phyloP scores from a whole-genome alignment of 1,140 invertebrate species.

The Penaeus chinensis region DNA sequence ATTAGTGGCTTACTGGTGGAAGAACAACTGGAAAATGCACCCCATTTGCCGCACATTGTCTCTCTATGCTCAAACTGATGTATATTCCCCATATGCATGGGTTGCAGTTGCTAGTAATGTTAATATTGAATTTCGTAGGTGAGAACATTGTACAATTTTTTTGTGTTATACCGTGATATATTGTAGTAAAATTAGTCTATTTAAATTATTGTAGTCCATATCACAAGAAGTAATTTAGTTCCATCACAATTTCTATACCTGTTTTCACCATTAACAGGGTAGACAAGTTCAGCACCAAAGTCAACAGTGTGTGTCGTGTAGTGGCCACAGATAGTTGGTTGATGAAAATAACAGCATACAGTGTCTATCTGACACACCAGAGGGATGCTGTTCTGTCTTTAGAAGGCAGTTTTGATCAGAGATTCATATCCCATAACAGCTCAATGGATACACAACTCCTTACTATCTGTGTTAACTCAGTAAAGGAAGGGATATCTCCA shows the following conservation, averaged over 20 bases:
- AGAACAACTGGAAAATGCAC: conserved; percentile 78
- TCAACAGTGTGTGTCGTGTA: conserved; percentile 77
- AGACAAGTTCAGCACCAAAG: conserved; percentile 80
- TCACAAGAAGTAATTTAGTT: conserved; percentile 49
- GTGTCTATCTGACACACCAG: conserved; percentile 80
- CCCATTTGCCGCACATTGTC: conserved; percentile 78
- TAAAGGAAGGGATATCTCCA: conserved; percentile 66
- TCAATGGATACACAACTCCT: conserved; percentile 76
- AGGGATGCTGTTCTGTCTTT: conserved; percentile 81
- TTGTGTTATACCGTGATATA: no score
- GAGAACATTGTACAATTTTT: conserved; percentile 50
- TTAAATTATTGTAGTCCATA: no score
- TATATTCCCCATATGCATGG: conserved; percentile 72
- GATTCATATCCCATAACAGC: conserved; percentile 71
- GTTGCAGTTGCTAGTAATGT: conserved; percentile 78
- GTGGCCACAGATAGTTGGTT: conserved; percentile 89
- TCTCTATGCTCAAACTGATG: conserved; percentile 73
- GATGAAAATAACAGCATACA: conserved; percentile 85
- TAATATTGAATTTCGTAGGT: conserved; percentile 82
- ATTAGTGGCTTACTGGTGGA: conserved; percentile 73
- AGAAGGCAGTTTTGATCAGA: conserved; percentile 75
- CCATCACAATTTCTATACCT: conserved; percentile 51
- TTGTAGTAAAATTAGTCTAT: no score
- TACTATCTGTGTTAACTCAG: conserved; percentile 82
- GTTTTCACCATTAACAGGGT: conserved; percentile 71